Conservation (phyloP, 2,888 invertebrate species). For the Dorcus hopei region DNA sequence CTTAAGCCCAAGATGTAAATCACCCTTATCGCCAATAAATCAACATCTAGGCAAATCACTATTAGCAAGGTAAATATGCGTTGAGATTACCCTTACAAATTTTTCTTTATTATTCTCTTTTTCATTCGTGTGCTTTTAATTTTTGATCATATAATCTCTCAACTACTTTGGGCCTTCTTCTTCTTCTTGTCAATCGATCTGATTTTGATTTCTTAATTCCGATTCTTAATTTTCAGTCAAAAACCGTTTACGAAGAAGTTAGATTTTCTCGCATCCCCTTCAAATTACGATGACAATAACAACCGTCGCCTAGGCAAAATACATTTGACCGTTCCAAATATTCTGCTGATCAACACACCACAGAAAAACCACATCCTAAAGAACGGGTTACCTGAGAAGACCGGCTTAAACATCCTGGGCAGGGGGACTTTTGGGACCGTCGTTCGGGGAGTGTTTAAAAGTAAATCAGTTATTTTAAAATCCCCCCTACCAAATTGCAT, state of each 20-base stretch:
- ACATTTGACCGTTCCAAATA: slow-evolving; percentile 15
- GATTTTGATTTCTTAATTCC: too few species aligned
- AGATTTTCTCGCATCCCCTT: slow-evolving; percentile 18
- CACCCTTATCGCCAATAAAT: too few species aligned
- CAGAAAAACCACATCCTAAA: slow-evolving; percentile 35
- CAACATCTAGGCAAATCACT: too few species aligned
- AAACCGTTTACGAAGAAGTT: slow-evolving; percentile 3
- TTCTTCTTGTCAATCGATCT: too few species aligned
- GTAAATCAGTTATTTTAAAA: slow-evolving; percentile 21
- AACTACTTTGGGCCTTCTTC: too few species aligned
- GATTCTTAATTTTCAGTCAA: not conserved
- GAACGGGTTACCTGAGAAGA: slow-evolving; percentile 31
- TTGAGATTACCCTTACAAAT: too few species aligned
- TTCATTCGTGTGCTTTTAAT: too few species aligned
- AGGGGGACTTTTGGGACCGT: slow-evolving; percentile 45
- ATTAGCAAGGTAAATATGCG: too few species aligned
- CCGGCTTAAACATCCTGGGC: slow-evolving; percentile 37
- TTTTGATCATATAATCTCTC: too few species aligned
- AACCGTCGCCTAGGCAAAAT: slow-evolving; percentile 12
- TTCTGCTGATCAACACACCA: slow-evolving; percentile 31
- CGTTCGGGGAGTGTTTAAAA: slow-evolving; percentile 38
- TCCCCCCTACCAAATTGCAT: not conserved
- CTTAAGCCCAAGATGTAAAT: too few species aligned
- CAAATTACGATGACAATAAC: not conserved
- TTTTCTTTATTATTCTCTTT: too few species aligned